Evolutionary conservation across 2,797 vertebrate species (phyloP).

Genomic region (Cynopterus sphinx): DNA sequence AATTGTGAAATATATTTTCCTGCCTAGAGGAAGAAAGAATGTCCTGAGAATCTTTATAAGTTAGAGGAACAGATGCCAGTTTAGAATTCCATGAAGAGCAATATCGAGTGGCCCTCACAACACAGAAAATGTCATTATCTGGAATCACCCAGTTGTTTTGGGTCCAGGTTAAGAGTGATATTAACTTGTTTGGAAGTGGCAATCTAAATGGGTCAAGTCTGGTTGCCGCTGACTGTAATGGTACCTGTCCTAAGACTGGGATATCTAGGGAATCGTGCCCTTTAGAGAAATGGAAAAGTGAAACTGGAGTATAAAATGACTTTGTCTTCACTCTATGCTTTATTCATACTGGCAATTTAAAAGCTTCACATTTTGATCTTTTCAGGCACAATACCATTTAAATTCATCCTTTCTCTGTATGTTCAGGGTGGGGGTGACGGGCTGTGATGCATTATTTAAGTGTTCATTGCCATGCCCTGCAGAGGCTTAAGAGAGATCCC

Average conservation of each 20-base stretch:
- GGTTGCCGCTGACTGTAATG: background rate
- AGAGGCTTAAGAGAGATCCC: background rate
- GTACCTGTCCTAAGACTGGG: background rate
- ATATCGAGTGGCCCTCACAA: background rate
- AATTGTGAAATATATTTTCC: background rate
- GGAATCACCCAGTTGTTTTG: background rate
- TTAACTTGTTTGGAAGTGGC: constrained; percentile 37
- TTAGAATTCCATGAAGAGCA: background rate
- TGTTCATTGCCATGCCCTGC: background rate
- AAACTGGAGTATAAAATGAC: constrained; percentile 59
- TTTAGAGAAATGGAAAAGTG: constrained; percentile 29
- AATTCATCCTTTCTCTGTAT: background rate
- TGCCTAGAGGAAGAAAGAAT: background rate
- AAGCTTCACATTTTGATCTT: constrained; percentile 37
- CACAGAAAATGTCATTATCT: constrained; percentile 11
- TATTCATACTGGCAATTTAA: constrained; percentile 47
- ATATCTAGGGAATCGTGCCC: background rate
- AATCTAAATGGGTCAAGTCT: background rate
- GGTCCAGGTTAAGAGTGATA: background rate
- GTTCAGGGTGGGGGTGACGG: background rate
- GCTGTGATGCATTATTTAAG: background rate
- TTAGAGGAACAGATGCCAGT: background rate
- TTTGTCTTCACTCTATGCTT: constrained; percentile 3
- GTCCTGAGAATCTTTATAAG: background rate
- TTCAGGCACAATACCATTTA: background rate